These are phyloP conservation scores for Drosophila quasianomalipes DNA, from an alignment of 2,888 invertebrate species.

Conservation along the genomic window DNA sequence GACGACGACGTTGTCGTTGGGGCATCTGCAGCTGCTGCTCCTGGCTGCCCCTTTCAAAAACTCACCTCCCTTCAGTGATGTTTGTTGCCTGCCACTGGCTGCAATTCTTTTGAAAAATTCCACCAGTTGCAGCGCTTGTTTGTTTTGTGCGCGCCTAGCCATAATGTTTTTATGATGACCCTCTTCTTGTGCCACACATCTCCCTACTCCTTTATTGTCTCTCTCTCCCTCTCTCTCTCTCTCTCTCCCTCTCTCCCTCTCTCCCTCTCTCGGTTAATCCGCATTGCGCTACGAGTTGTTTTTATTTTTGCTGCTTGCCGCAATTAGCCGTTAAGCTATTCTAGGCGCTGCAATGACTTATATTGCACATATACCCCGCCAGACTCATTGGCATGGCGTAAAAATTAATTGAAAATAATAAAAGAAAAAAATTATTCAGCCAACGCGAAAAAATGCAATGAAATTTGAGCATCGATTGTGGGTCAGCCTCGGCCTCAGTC, in stretches of 20 bases:
- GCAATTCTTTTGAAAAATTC: slow-evolving; percentile 79
- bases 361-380: slow-evolving; percentile 33
- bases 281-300: slow-evolving; percentile 44
- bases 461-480: slow-evolving; percentile 80
- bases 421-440: slow-evolving; percentile 31
- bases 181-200: slow-evolving; percentile 12
- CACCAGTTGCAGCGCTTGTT: slow-evolving; percentile 75
- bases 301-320: slow-evolving; percentile 73
- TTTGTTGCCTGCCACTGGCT: slow-evolving; percentile 18
- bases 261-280: slow-evolving; percentile 36
- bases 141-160: slow-evolving; percentile 61
- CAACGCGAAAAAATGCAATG: slow-evolving; percentile 66
- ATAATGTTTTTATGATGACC: slow-evolving; percentile 82
- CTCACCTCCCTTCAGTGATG: background rate
- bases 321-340: slow-evolving; percentile 77
- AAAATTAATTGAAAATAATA: slow-evolving; percentile 72
- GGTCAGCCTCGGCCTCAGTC: slow-evolving; percentile 60
- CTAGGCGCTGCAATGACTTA: slow-evolving; percentile 45
- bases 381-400: slow-evolving; percentile 70
- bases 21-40: slow-evolving; percentile 68
- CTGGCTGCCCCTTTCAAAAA: background rate
- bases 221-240: background rate
- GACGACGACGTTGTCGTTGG: slow-evolving; percentile 38
- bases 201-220: background rate
- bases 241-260: background rate